Conservation (phyloP, 1,140 invertebrate species). For the Triops cancriformis region DNA sequence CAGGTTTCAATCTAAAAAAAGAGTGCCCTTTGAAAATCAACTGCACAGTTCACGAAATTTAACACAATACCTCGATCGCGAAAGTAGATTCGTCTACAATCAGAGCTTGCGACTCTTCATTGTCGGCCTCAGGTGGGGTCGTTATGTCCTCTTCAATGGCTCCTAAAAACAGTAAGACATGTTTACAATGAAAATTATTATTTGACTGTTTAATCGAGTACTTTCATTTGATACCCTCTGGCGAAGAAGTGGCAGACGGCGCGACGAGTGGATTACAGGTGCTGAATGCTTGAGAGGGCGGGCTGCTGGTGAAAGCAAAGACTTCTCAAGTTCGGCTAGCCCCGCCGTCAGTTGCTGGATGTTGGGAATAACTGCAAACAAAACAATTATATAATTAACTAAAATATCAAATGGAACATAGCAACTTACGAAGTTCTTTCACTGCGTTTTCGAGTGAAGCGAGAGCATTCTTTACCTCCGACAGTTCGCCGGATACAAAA, state of each 20-base stretch:
- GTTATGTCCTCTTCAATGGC: neutral
- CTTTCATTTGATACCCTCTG: neutral
- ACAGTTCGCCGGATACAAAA: neutral
- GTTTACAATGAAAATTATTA: neutral
- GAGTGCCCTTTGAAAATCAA: neutral
- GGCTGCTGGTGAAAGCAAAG: neutral
- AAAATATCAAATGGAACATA: neutral
- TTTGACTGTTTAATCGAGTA: neutral
- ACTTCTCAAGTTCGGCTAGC: neutral
- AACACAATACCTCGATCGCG: neutral
- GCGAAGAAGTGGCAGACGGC: neutral
- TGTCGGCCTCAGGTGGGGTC: neutral
- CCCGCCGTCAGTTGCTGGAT: neutral
- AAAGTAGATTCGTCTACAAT: neutral
- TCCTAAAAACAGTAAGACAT: neutral
- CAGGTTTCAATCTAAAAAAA: neutral
- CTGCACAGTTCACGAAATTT: neutral
- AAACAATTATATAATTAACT: neutral
- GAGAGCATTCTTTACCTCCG: neutral
- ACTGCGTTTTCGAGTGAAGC: neutral
- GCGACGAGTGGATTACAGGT: neutral
- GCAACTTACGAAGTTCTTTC: neutral
- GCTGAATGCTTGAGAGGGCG: neutral
- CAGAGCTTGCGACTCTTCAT: neutral
- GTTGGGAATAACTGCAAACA: neutral